Percentiles rank a stretch among this genome's conserved stretches.
Conservation (phyloP, 2,113 vertebrate species). For the Rhea americana region DNA sequence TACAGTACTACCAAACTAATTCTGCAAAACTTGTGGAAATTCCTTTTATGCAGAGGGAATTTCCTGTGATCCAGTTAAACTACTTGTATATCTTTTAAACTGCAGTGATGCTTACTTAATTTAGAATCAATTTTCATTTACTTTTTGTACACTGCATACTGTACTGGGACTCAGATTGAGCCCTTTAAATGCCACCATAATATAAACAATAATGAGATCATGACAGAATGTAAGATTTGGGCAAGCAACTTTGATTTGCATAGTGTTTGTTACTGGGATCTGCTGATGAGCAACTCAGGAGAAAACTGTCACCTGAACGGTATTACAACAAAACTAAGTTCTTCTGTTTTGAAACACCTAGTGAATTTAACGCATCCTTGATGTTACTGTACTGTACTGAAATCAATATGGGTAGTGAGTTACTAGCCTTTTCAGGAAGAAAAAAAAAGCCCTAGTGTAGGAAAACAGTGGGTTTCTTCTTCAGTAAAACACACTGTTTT, state of each 20-base stretch:
- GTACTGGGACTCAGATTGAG: background rate
- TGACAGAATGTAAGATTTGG: background rate
- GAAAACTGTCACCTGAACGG: background rate
- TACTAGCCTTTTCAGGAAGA: background rate
- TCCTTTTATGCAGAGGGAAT: slow-evolving; percentile 19
- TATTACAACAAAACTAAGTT: background rate
- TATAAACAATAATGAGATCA: background rate
- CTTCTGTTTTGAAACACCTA: background rate
- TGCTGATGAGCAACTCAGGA: background rate
- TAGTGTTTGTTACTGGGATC: background rate
- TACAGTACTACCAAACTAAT: background rate
- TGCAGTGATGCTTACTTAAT: background rate
- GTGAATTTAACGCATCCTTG: background rate
- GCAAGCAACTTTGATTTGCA: background rate
- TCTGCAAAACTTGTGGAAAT: slow-evolving; percentile 7
- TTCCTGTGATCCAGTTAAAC: slow-evolving; percentile 29
- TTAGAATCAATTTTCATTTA: slow-evolving; percentile 24
- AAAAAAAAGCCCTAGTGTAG: background rate
- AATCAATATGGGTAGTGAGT: background rate
- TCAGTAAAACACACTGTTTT: background rate
- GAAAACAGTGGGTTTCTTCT: background rate
- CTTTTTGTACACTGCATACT: background rate
- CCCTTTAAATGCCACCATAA: background rate
- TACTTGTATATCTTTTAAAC: slow-evolving; percentile 12
- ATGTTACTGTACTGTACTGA: background rate